These are phyloP conservation scores for Intellagama lesueurii DNA, from an alignment of 2,797 vertebrate genomes.

Conservation along the genomic window DNA sequence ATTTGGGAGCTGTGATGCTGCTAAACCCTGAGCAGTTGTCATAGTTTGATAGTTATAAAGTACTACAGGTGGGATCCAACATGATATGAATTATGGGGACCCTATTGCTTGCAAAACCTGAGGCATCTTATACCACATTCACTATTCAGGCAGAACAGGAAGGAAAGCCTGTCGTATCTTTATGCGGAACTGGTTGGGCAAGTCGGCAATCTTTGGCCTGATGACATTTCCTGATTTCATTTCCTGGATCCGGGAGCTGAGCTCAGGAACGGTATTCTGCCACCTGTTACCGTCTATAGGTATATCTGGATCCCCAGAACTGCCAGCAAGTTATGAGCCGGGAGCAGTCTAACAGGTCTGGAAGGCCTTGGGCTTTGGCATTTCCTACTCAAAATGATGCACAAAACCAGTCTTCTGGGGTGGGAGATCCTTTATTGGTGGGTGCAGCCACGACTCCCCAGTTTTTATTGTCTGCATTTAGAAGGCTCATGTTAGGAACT, in stretches of 20 bases:
- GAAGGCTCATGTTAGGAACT: too few species aligned
- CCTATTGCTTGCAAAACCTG: neutral
- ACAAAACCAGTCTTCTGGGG: neutral
- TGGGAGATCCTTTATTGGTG: neutral
- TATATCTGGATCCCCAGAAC: neutral
- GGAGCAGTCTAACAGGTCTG: conserved; percentile 10
- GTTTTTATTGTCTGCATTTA: neutral
- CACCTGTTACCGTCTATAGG: conserved; percentile 24
- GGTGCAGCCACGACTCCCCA: neutral
- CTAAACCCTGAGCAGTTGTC: neutral
- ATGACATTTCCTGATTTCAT: conserved; percentile 16
- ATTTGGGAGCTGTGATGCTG: neutral
- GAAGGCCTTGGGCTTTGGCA: neutral
- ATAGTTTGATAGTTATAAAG: neutral
- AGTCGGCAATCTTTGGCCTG: conserved; percentile 24
- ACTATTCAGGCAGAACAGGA: neutral
- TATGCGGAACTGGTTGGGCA: conserved; percentile 19
- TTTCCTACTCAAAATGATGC: neutral
- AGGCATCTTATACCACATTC: neutral
- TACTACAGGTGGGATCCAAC: neutral
- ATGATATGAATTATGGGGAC: neutral
- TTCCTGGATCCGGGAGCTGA: conserved; percentile 36
- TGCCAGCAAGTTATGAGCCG: conserved; percentile 24
- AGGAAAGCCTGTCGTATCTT: neutral
- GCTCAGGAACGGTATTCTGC: neutral